phyloP scores from a whole-genome alignment of 2,797 vertebrate species.

The Hypotaenidia philippensis region DNA sequence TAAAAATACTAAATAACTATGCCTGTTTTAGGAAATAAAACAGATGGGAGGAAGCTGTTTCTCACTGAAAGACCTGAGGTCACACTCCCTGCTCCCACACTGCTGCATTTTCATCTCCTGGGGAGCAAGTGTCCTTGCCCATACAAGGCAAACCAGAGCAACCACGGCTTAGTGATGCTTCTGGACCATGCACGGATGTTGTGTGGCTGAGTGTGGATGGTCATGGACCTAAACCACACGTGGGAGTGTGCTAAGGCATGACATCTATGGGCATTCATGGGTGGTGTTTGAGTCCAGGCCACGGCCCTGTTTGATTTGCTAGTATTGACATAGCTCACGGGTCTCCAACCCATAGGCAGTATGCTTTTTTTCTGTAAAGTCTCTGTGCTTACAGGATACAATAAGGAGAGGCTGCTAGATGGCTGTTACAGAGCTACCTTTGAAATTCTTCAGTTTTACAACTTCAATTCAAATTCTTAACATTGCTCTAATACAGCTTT shows the following conservation, averaged over 20 bases:
- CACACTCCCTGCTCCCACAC: background rate
- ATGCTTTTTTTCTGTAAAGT: background rate
- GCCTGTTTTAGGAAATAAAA: background rate
- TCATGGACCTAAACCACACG: background rate
- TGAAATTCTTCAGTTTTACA: conserved; percentile 10
- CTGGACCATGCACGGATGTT: accelerated
- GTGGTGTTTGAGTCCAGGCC: background rate
- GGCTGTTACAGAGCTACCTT: background rate
- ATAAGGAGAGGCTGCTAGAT: background rate
- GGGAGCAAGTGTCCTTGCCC: accelerated
- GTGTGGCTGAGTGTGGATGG: background rate
- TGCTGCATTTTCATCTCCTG: background rate
- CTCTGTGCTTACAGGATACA: background rate
- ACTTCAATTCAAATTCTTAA: background rate
- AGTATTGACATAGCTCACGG: accelerated
- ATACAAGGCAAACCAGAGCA: accelerated
- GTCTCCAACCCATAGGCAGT: background rate
- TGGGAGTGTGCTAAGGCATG: accelerated
- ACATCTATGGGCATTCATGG: background rate
- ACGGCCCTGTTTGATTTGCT: background rate
- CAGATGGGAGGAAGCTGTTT: background rate
- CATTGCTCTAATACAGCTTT: background rate
- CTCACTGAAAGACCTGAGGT: background rate
- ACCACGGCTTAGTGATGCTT: background rate
- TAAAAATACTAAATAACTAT: background rate